These are phyloP conservation scores for Syrmaticus mikado DNA, from an alignment of 2,113 vertebrate species.

Conservation along the genomic window DNA sequence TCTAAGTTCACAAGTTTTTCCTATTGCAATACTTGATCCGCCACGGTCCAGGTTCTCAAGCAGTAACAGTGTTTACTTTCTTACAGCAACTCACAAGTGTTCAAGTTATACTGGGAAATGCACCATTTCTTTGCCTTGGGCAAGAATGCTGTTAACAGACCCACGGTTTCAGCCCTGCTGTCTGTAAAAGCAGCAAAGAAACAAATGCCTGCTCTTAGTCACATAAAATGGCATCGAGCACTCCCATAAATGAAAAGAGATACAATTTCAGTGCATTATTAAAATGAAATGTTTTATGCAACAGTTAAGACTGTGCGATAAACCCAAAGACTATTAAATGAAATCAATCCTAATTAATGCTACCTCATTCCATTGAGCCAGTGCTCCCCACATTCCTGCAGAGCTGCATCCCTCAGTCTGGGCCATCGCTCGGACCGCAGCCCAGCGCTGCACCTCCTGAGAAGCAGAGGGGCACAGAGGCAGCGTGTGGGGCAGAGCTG, in stretches of 20 bases:
- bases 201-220: background rate
- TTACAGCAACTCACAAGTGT: accelerated
- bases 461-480: too few relatives aligned
- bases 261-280: background rate
- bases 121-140: accelerated
- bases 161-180: background rate
- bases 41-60: background rate
- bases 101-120: background rate
- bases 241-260: background rate
- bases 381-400: background rate
- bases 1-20: background rate
- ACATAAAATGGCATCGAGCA: background rate
- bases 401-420: background rate
- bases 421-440: background rate
- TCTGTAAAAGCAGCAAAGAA: background rate
- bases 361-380: background rate
- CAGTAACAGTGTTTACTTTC: background rate
- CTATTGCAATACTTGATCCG: accelerated
- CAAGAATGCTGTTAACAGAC: accelerated
- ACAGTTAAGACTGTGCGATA: background rate
- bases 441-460: background rate
- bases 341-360: background rate
- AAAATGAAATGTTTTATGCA: constrained; percentile 14
- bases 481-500: background rate
- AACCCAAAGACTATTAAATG: background rate